Evolutionary conservation across 2,113 vertebrate genomes (phyloP).

Genomic region (Leucoraja erinaceus): DNA sequence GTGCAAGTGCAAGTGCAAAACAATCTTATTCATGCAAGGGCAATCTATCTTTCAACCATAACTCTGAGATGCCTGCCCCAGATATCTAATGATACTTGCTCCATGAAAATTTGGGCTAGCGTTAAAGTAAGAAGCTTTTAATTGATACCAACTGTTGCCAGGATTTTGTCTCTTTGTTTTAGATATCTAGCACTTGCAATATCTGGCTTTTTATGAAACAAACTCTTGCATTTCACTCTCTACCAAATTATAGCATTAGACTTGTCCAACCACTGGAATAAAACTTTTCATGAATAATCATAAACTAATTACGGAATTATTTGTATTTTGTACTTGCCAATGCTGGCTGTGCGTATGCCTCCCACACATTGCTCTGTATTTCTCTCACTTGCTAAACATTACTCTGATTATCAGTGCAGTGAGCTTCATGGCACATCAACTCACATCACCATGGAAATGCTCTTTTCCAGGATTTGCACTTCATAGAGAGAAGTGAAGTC

Average conservation of each 20-base stretch:
- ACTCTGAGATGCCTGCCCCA: neutral
- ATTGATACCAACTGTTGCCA: neutral
- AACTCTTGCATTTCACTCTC: neutral
- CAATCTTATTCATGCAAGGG: no score
- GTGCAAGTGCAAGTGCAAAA: no score
- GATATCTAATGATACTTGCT: neutral
- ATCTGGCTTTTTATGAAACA: conserved; percentile 16
- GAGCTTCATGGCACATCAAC: neutral
- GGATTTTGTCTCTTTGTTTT: neutral
- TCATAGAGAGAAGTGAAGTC: neutral
- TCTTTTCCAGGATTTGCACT: neutral
- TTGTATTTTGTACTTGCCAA: neutral
- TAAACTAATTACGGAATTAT: conserved; percentile 30
- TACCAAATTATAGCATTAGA: neutral
- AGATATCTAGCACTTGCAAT: neutral
- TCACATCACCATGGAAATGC: conserved; percentile 7
- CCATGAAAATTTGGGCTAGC: neutral
- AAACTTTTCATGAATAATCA: conserved; percentile 32
- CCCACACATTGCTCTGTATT: conserved; percentile 10
- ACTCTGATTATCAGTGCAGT: neutral
- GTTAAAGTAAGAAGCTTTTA: neutral
- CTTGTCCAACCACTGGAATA: conserved; percentile 21
- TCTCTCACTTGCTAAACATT: conserved; percentile 17
- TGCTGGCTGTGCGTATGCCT: neutral
- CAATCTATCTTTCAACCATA: neutral